Conservation (phyloP, 35 echinoderm and acorn worm species). For the Acanthaster planci region DNA sequence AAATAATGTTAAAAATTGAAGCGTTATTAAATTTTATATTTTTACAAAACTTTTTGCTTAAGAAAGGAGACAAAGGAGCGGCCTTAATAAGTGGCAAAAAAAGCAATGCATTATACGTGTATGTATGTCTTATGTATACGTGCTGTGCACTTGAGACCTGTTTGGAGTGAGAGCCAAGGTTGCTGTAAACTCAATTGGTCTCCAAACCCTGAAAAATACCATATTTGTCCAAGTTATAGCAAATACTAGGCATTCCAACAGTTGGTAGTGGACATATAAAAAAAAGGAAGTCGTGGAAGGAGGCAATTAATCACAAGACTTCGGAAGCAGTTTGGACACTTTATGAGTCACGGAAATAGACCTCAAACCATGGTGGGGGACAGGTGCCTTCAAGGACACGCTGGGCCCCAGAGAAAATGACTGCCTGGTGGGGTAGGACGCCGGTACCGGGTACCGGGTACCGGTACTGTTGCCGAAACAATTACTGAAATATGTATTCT, state of each 20-base stretch:
- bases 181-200: background rate
- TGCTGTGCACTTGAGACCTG: background rate
- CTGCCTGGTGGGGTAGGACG: no score
- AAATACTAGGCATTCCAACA: constrained; percentile 15
- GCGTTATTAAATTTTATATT: no score
- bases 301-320: background rate
- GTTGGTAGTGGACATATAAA: background rate
- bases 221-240: constrained; percentile 20
- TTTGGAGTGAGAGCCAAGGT: background rate
- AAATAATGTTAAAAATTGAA: no score
- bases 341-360: constrained; percentile 23
- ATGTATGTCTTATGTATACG: no score
- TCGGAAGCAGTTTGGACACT: constrained; percentile 22
- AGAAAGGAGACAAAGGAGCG: no score
- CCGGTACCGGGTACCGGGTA: no score
- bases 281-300: background rate
- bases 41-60: no score
- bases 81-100: no score
- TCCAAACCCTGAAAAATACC: background rate
- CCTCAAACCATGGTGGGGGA: constrained; percentile 1
- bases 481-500: no score
- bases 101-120: no score
- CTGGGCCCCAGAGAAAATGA: background rate
- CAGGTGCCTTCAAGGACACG: background rate
- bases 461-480: no score